Percentiles rank a stretch among this genome's conserved stretches.
These are phyloP conservation scores for Alethe castanea DNA, from an alignment of 2,113 vertebrate species.

Conservation along the genomic window DNA sequence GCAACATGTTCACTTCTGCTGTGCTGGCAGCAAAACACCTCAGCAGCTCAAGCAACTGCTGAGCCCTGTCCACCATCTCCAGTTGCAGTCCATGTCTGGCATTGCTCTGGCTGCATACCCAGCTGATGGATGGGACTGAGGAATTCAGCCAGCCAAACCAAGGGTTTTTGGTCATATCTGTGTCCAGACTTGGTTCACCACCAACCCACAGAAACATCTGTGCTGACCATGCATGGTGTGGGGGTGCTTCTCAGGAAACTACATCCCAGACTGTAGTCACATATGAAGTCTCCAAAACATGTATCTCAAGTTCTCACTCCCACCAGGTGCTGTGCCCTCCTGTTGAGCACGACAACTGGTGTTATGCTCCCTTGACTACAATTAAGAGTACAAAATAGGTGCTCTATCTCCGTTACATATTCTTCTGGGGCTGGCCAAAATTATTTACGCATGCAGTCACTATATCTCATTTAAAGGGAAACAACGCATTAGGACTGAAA, in stretches of 20 bases:
- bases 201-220: rapidly evolving
- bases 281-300: neutral
- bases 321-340: neutral
- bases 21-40: neutral
- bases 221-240: neutral
- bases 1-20: neutral
- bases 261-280: too few species aligned
- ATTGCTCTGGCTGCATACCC: neutral
- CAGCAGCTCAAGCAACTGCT: rapidly evolving
- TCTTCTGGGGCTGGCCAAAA: neutral
- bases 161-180: neutral
- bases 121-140: neutral
- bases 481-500: neutral
- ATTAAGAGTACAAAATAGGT: neutral
- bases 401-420: neutral
- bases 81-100: neutral
- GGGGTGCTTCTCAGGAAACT: neutral
- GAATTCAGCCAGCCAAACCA: neutral
- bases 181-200: neutral
- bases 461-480: neutral
- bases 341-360: neutral
- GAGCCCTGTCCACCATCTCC: neutral
- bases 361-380: neutral
- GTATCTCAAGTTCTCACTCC: neutral
- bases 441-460: neutral